phyloP scores from a whole-genome alignment of 2,888 invertebrate genomes.

The Poecilobothrus nobilitatus region DNA sequence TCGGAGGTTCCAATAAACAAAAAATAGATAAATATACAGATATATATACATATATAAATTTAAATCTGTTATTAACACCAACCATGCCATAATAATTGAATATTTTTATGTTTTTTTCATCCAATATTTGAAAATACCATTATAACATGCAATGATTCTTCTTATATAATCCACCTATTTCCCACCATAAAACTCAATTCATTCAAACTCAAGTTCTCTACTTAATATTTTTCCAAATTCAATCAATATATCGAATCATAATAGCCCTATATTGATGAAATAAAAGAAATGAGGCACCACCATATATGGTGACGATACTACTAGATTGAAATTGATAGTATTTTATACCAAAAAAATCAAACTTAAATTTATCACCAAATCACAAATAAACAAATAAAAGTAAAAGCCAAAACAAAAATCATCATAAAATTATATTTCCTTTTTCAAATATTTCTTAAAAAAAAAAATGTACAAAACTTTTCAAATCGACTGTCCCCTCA shows the following conservation, averaged over 20 bases:
- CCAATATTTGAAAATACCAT: neutral
- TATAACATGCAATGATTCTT: neutral
- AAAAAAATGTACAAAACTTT: no score
- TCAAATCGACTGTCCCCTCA: no score
- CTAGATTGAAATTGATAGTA: neutral
- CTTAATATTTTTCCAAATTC: no score
- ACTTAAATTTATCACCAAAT: neutral
- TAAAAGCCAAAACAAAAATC: neutral
- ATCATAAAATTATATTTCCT: neutral
- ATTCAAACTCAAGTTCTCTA: no score
- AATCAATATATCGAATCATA: no score
- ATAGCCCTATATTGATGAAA: no score
- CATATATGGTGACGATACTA: neutral
- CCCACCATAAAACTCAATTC: neutral
- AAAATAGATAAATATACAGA: neutral
- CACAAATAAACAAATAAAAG: neutral
- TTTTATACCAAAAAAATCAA: neutral
- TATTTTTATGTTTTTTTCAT: neutral
- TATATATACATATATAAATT: neutral
- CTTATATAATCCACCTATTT: no score
- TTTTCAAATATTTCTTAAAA: no score
- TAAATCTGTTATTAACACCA: slow-evolving; percentile 1
- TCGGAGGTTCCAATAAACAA: neutral
- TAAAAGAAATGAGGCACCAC: neutral
- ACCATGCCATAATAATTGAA: neutral